Base-by-base conservation (phyloP, 2,888 invertebrate species). In the Therioaphis trifolii region DNA sequence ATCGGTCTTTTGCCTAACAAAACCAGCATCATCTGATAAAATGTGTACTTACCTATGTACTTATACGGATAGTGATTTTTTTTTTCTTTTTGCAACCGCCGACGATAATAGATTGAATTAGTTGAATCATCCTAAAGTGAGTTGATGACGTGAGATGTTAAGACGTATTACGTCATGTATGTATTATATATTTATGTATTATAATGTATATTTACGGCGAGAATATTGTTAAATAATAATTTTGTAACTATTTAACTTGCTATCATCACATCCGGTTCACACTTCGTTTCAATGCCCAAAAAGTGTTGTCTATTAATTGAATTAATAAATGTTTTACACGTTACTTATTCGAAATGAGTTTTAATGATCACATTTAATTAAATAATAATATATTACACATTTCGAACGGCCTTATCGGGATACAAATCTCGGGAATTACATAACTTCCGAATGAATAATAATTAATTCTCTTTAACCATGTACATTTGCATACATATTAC, bases 111-210 rank as follows among this genome's bases (percentile, higher is more conserved):
- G 68, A 21, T 68, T 18, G 18, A 52, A 52, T 63, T 68, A 46
- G 78, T 68, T 40, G 68, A 78, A 78, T 78, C 78, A 69, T 69
- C 55, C 24, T 7, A 29, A 79, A 69, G 55, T 55, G 12, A 40
- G 24, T 63, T 61, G 43, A 52, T 52, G 52, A 15, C 15, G 24
- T 7, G 74, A 74, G 35, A 40, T 74, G 35, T 49, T 46, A 18
- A 15, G 40, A 58, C 58, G 24, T 58, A 24, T 43, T 29, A 9
- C 76, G 78, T 78, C 68, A 68, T 40, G 68, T 3, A 3, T 40
- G 78, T 68, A 35, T 35, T 3, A 35, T 35, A 35, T 35, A n/a
- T 2, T 21, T 63, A 76, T 7, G 18, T 35, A 43, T 3, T 3
- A 24, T 29, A 1, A 40, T 21, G 11, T 43, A 4, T 15, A 27